These are phyloP conservation scores for Sylvia borin DNA, from an alignment of 2,797 vertebrate species.

Conservation along the genomic window DNA sequence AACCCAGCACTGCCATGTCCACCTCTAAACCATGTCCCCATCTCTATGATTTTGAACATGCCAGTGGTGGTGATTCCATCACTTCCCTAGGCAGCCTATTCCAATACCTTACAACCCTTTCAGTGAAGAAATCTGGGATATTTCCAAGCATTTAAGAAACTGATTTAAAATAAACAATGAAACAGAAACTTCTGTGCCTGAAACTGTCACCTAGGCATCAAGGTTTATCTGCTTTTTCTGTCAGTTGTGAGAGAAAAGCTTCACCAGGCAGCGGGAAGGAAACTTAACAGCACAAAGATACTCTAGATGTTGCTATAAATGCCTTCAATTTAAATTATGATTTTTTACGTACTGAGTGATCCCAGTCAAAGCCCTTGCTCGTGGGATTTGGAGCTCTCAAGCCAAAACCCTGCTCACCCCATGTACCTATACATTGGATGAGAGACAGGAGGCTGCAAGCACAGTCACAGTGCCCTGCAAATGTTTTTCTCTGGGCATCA, in stretches of 20 bases:
- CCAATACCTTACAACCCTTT: neutral
- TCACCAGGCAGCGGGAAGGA: neutral
- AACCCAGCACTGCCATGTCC: neutral
- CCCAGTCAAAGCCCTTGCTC: rapidly evolving
- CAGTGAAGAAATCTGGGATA: neutral
- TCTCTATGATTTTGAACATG: neutral
- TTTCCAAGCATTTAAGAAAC: neutral
- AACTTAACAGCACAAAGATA: neutral
- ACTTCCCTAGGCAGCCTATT: neutral
- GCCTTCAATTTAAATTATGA: neutral
- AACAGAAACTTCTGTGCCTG: neutral
- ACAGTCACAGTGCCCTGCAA: neutral
- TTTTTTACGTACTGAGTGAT: neutral
- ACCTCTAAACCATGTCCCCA: no score
- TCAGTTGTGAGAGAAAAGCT: neutral
- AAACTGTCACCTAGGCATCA: neutral
- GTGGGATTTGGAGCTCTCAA: neutral
- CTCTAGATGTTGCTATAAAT: neutral
- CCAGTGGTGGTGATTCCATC: neutral
- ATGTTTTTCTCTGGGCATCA: neutral
- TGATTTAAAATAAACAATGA: neutral
- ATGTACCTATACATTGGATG: rapidly evolving
- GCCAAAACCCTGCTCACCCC: neutral
- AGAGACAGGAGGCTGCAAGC: rapidly evolving
- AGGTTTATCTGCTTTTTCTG: neutral